These are phyloP conservation scores for Microcebus murinus DNA, from an alignment of 2,113 vertebrate genomes.

Conservation along the genomic window DNA sequence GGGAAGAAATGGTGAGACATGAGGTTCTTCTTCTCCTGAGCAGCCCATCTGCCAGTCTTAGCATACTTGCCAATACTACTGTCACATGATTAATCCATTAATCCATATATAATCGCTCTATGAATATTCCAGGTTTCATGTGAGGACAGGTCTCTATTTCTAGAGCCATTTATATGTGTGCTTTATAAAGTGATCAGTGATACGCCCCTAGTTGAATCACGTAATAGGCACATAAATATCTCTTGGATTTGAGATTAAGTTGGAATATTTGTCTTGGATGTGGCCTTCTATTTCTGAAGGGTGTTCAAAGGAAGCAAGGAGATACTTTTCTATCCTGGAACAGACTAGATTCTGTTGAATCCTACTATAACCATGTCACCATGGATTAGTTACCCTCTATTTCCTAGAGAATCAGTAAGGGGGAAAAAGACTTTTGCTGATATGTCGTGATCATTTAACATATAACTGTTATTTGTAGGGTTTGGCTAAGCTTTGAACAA, in stretches of 20 bases:
- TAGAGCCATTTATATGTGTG: neutral
- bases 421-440: neutral
- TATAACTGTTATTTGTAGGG: neutral
- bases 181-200: neutral
- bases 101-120: neutral
- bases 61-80: neutral
- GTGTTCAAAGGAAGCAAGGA: slow-evolving; percentile 5
- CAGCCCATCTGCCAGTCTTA: neutral
- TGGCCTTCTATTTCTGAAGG: slow-evolving; percentile 6
- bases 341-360: neutral
- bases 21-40: neutral
- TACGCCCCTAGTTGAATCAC: neutral
- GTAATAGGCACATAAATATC: neutral
- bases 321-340: neutral
- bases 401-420: neutral
- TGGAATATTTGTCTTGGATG: neutral
- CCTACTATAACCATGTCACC: neutral
- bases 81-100: neutral
- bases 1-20: neutral
- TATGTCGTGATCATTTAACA: slow-evolving; percentile 4
- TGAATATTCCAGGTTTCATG: neutral
- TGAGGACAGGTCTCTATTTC: neutral
- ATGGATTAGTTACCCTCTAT: slow-evolving; percentile 20
- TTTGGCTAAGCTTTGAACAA: slow-evolving; percentile 20
- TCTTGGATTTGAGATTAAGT: neutral